Evolutionary conservation across 2,888 invertebrate genomes (phyloP), one percentile per base, ranked within the genome.

Genomic region (Mycalesis mineus): DNA sequence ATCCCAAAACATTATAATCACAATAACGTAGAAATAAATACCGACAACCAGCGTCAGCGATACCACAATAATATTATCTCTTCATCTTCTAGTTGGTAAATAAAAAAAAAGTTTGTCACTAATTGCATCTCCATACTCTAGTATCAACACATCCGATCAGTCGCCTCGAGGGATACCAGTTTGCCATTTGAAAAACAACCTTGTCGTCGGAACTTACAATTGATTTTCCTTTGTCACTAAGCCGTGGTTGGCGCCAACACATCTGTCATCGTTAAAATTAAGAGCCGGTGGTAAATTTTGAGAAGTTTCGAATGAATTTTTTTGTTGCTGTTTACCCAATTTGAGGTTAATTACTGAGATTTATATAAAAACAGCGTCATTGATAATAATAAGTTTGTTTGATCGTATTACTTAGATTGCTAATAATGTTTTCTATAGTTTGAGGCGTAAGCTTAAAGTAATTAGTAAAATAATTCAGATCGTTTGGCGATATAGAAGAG

Each of bases 191-290:
- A 76, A 72, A 67, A 45, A 17, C 52, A 44, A 62, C 74, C 64
- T 57, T 77, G 70, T 53, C 0, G 8, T 29, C 29, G 9, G n/a
- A 0, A 6, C 14, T 69, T 78, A 68, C 69, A 72, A 68, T 60
- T 49, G 40, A 58, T 70, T 76, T 73, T 17, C 55, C 61, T 59
- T 7, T 29, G 28, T 3, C 0, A 1, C 1, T 1, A 11, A 37
- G 44, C 29, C 28, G 17, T 31, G 77, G 72, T 74, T 80, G 88
- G 88, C 88, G 88, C 88, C 81, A 85, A 80, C 80, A 82, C 88
- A 88, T 88, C 88, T 88, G 88, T 88, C 88, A 88, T 88, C 85
- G 85, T 88, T 88, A 88, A 85, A 88, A 87, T 81, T 85, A 88
- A 88, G 39, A 39, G 39, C 14, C 13, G 14, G 39, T 39, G 39